Base-by-base conservation (phyloP, 2,888 invertebrate genomes). In the Drosophila kambysellisi region DNA sequence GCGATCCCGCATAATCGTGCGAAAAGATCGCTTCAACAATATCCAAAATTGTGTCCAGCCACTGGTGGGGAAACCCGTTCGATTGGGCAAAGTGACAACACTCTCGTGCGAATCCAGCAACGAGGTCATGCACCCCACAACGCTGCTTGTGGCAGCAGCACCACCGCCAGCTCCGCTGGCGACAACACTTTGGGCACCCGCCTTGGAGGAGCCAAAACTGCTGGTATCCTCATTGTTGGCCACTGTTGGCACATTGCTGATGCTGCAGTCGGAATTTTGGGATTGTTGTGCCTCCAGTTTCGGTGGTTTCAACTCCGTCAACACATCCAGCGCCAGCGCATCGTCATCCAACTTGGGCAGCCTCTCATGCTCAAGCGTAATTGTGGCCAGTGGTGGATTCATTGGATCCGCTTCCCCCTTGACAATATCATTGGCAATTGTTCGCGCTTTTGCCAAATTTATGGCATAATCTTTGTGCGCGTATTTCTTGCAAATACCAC, bases 31-130 rank as follows among this genome's bases (percentile, higher is more conserved):
- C 90, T 97, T 97, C 86, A 98, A 94, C 86, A 99, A 94, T 86
- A 98, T 97, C 95, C 96, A 96, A 93, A 98, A 98, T 92, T 98
- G 98, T 88, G 95, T 95, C 94, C 95, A 96, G 43, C 96, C 96
- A 60, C 96, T 96, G 0, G 97, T 97, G 0, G 97, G 97, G 92
- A 97, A 97, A 52, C 96, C 96, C 61, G 95, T 94, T 88, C 95
- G 96, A 74, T 95, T 94, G 0, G 95, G 95, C 88, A 95, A 93
- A 83, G 95, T 95, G 12, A 95, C 95, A 92, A 96, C 95, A 83
- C 96, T 96, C 88, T 96, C 96, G 79, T 95, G 96, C 79, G 95
- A 96, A 91, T 95, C 96, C 56, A 96, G 93, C 43, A 96, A 92
- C 1, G 96, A 96, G 0, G 96, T 96, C 63, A 96, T 96, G 90